phyloP scores from a whole-genome alignment of 2,797 vertebrate species.

The Acipenser ruthenus region DNA sequence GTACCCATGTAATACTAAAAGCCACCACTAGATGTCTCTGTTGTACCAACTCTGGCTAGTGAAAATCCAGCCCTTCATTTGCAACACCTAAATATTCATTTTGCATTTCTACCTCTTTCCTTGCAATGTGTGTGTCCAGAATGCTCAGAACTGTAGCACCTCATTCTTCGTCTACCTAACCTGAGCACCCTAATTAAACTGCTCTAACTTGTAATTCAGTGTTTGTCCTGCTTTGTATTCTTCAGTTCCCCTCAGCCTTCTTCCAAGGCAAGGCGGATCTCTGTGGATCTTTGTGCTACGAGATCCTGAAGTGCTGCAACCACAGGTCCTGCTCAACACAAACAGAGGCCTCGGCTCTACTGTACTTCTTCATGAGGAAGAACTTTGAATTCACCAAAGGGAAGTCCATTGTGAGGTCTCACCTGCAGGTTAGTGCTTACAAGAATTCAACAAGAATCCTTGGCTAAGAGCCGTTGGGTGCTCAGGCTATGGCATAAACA shows the following conservation, averaged over 20 bases:
- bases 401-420: constrained; percentile 92
- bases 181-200: background rate
- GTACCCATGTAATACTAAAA: background rate
- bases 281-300: constrained; percentile 88
- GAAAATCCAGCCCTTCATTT: background rate
- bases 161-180: background rate
- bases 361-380: constrained; percentile 97
- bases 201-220: background rate
- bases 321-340: constrained; percentile 90
- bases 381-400: constrained; percentile 98
- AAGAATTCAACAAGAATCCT: too few species aligned
- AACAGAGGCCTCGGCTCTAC: constrained; percentile 85
- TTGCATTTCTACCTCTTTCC: background rate
- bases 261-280: constrained; percentile 95
- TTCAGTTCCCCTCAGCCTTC: constrained; percentile 85
- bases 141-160: background rate
- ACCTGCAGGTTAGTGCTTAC: constrained; percentile 79
- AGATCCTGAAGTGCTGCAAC: constrained; percentile 97
- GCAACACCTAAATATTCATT: background rate
- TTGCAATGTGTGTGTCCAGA: background rate
- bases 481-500: too few species aligned
- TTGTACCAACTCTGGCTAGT: background rate
- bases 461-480: too few species aligned
- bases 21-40: background rate
- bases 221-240: background rate